Base-by-base conservation (phyloP, 2,888 invertebrate species). In the Myopa testacea region DNA sequence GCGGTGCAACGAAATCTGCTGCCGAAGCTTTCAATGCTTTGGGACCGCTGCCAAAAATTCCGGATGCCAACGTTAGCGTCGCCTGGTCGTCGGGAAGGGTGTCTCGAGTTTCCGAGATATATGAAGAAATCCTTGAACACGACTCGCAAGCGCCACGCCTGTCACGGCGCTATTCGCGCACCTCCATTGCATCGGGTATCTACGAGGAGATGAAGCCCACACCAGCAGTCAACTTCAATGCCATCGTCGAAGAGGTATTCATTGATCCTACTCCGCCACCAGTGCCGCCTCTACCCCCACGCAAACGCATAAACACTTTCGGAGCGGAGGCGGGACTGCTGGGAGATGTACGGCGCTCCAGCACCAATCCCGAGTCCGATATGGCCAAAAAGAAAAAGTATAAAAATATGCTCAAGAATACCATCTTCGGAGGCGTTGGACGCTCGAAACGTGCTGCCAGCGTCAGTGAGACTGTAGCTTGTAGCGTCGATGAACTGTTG, bases 151-250 rank as follows among this genome's bases (percentile, higher is more conserved):
- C 80, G 37, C 82, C 81, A 19, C 82, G 82, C 63, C 71, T 82
- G 6, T 82, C 81, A 0, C 78, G 87, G 38, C 84, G 87, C 37
- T 79, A 84, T 4, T 87, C 89, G 0, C 85, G 88, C 1, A 84
- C 84, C 0, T 90, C 90, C 0, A 84, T 89, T 55, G 87, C 88
- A 0, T 89, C 89, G 0, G 89, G 89, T 4, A 89, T 89, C 38
- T 89, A 89, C 79, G 90, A 90, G 80, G 90, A 89, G 79, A 90
- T 90, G 90, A 88, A 88, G 79, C 84, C 87, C 1, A 82, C 84
- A 6, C 79, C 81, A 12, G 26, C 78, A 2, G 75, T 70, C 40
- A 80, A 82, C 38, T 82, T 83, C 55, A 81, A 84, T 19, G 77
- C 83, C 0, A 82, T 86, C 37, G 78, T 82, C 26, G 87, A 87